phyloP scores from a whole-genome alignment of 2,797 vertebrate genomes.

The Petrocephalus sullivani region DNA sequence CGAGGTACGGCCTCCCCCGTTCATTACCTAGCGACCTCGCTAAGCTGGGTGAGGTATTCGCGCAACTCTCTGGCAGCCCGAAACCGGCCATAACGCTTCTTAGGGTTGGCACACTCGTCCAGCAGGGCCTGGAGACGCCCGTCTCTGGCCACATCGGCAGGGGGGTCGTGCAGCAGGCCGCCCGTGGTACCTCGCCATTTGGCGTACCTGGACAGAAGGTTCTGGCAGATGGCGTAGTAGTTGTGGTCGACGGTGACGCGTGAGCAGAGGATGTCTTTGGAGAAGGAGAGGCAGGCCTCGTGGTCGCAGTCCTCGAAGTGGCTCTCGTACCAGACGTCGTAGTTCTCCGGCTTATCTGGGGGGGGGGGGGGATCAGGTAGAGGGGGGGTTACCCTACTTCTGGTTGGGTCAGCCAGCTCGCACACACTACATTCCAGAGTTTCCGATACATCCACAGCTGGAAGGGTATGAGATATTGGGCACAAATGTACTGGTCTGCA shows the following conservation, averaged over 20 bases:
- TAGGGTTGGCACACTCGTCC: constrained; percentile 95
- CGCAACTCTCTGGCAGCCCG: constrained; percentile 88
- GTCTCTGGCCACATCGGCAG: constrained; percentile 83
- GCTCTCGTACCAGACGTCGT: constrained; percentile 96
- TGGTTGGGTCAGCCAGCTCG: neutral
- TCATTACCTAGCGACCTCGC: constrained; percentile 86
- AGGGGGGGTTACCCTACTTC: neutral
- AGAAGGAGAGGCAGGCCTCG: constrained; percentile 98
- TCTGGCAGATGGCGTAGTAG: constrained; percentile 96
- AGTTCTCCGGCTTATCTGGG: constrained; percentile 93
- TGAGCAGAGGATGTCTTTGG: constrained; percentile 91
- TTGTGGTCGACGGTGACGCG: constrained; percentile 96
- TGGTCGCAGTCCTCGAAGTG: constrained; percentile 95
- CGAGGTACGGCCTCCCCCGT: constrained; percentile 17
- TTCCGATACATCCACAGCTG: neutral
- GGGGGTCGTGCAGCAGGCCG: constrained; percentile 91
- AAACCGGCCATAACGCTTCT: constrained; percentile 86
- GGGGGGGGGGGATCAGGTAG: neutral
- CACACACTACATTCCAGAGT: neutral
- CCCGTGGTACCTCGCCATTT: constrained; percentile 94
- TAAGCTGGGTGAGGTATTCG: constrained; percentile 86
- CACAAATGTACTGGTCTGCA: neutral
- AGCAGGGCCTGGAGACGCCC: constrained; percentile 85
- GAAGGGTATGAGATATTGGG: neutral
- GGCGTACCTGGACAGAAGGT: constrained; percentile 90